Evolutionary conservation across 2,113 vertebrate species (phyloP), one percentile per base, ranked within the genome.

Genomic region (Zapornia atra): DNA sequence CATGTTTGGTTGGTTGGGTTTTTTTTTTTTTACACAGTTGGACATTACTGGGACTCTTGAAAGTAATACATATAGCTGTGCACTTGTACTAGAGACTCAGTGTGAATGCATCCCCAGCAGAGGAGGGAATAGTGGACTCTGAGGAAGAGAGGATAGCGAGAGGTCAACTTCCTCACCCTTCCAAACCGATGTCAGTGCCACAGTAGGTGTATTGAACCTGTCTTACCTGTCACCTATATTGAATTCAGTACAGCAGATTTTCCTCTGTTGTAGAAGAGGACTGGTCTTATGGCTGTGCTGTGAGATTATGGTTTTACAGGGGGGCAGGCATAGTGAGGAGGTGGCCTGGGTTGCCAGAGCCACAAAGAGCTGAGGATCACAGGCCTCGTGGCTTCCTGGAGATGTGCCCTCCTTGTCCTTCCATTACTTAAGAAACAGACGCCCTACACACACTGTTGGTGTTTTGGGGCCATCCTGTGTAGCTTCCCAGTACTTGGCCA

Each of bases 191-290:
- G 36, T 53, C 44, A 33, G 33, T 77, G 50, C 51, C 1, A 4
- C 65, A 56, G 5, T 66, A 65, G n/a, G 25, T 1, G 1, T 21
- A 18, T 5, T 34, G 34, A 22, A 12, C 44, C 25, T 48, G 38
- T n/a, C n/a, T 2, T 4, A 3, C 38, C 33, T 65, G 25, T 71
- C 44, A 68, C 0, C 0, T 24, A 9, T 7, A 42, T 8, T 48
- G n/a, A 77, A 24, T 70, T 65, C 25, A 56, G 44, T 42, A 24
- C 5, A 40, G 31, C 3, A 69, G 22, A 11, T 57, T 73, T 70
- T 75, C 42, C 9, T 59, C 13, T 64, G 36, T 15, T 56, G 42
- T 34, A 24, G 28, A 54, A 46, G 24, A 46, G 50, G 34, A 33
- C 50, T 60, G 53, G 38, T 46, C 22, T 29, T 63, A 54, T 34